Conservation (phyloP, 2,113 vertebrate species). For the Gymnarchus niloticus region DNA sequence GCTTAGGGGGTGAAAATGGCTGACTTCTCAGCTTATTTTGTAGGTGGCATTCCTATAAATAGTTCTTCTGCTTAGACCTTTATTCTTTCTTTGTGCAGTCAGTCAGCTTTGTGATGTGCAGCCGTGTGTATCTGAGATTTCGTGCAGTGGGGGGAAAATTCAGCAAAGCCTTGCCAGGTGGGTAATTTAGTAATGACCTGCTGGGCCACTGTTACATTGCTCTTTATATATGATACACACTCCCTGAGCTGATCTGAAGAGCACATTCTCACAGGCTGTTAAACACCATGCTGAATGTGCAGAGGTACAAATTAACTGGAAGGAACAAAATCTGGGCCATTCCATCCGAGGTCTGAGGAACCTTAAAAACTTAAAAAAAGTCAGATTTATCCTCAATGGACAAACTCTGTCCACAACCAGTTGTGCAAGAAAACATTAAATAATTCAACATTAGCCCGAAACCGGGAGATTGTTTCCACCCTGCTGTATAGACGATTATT, state of each 20-base stretch:
- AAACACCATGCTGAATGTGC: conserved; percentile 36
- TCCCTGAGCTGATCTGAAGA: neutral
- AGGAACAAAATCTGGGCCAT: conserved; percentile 61
- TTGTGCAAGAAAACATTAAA: too few relatives aligned
- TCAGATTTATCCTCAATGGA: too few relatives aligned
- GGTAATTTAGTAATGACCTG: neutral
- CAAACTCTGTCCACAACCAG: too few relatives aligned
- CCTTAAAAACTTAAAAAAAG: too few relatives aligned
- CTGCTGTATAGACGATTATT: too few relatives aligned
- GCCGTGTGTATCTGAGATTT: neutral
- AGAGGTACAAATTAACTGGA: conserved; percentile 28
- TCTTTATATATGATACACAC: neutral
- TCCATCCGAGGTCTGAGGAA: conserved; percentile 55
- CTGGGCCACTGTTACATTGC: neutral
- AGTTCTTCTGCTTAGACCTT: neutral
- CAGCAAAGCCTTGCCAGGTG: neutral
- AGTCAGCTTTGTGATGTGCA: neutral
- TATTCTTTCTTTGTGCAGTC: neutral
- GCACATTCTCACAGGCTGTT: neutral
- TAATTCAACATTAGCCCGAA: too few relatives aligned
- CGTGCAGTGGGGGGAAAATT: too few relatives aligned
- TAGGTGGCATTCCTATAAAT: neutral
- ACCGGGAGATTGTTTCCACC: too few relatives aligned
- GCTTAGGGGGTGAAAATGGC: neutral
- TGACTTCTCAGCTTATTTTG: neutral